Percentiles rank a stretch among this genome's conserved stretches.
Evolutionary conservation across 2,113 vertebrate genomes (phyloP).

Genomic region (Dissostichus mawsoni): DNA sequence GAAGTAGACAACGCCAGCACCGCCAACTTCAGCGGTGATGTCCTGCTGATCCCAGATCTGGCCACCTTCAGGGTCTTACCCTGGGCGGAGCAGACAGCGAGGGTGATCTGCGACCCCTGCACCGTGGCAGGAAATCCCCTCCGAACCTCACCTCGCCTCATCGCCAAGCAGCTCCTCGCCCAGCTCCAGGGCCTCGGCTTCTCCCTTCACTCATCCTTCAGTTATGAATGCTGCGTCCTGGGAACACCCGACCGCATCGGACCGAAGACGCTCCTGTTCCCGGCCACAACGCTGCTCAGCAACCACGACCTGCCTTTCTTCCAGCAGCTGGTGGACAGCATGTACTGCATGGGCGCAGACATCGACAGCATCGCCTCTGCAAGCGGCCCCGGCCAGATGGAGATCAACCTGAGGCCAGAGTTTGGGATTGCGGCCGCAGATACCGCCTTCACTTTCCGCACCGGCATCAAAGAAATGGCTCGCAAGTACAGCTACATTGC

Average conservation of each 20-base stretch:
- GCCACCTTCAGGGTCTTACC: conserved; percentile 90
- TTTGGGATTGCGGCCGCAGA: conserved; percentile 92
- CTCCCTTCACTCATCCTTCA: conserved; percentile 89
- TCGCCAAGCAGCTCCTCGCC: conserved; percentile 89
- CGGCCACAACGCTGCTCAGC: conserved; percentile 89
- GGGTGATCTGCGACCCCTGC: conserved; percentile 94
- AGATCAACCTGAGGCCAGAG: conserved; percentile 90
- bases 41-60: conserved; percentile 92
- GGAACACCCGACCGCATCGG: conserved; percentile 88
- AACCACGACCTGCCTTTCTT: conserved; percentile 92
- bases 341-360: conserved; percentile 92
- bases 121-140: conserved; percentile 87
- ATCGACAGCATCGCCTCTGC: conserved; percentile 94
- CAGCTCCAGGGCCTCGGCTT: conserved; percentile 90
- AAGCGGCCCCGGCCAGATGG: conserved; percentile 92
- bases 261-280: conserved; percentile 91
- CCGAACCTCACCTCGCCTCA: conserved; percentile 89
- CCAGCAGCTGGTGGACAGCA: conserved; percentile 92
- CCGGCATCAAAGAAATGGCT: conserved; percentile 94
- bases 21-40: conserved; percentile 90
- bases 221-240: conserved; percentile 93
- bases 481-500: conserved; percentile 91
- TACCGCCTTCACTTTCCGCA: conserved; percentile 93
- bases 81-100: conserved; percentile 91
- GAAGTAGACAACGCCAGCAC: conserved; percentile 88